Percentiles rank a stretch among this genome's conserved stretches.
These are phyloP conservation scores for Scrobipalpa costella DNA, from an alignment of 2,888 invertebrate species.

Conservation along the genomic window DNA sequence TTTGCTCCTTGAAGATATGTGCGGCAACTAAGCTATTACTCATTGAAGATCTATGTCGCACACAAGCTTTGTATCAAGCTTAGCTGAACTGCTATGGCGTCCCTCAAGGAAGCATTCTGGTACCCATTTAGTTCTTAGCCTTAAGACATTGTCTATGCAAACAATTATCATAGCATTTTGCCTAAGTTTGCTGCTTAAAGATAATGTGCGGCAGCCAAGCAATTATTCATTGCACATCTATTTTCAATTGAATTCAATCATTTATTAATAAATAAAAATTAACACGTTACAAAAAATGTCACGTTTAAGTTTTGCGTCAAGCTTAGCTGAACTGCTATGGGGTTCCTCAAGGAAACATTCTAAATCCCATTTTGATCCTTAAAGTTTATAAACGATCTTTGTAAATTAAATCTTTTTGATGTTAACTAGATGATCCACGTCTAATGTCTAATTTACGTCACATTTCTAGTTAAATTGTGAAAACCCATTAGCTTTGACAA, in stretches of 20 bases:
- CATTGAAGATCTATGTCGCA: slow-evolving; percentile 6
- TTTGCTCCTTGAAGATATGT: neutral
- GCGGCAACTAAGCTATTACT: slow-evolving; percentile 3
- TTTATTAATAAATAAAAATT: no score
- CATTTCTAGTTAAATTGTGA: neutral
- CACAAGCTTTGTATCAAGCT: slow-evolving; percentile 1
- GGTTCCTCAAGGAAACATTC: no score
- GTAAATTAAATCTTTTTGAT: neutral
- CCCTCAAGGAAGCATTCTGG: neutral
- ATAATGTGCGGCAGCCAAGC: neutral
- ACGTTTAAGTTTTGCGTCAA: no score
- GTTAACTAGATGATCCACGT: neutral
- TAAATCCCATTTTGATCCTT: neutral
- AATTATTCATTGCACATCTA: neutral
- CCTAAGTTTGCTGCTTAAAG: neutral
- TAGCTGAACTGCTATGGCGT: neutral
- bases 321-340: no score
- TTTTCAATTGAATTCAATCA: no score
- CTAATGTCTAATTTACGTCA: neutral
- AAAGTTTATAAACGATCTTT: neutral
- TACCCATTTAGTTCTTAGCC: neutral
- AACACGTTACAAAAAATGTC: no score
- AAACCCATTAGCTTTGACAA: slow-evolving; percentile 8
- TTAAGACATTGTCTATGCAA: neutral
- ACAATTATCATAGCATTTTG: neutral